Base-by-base conservation (phyloP, 2,888 invertebrate genomes). In the Plagodis pulveraria region DNA sequence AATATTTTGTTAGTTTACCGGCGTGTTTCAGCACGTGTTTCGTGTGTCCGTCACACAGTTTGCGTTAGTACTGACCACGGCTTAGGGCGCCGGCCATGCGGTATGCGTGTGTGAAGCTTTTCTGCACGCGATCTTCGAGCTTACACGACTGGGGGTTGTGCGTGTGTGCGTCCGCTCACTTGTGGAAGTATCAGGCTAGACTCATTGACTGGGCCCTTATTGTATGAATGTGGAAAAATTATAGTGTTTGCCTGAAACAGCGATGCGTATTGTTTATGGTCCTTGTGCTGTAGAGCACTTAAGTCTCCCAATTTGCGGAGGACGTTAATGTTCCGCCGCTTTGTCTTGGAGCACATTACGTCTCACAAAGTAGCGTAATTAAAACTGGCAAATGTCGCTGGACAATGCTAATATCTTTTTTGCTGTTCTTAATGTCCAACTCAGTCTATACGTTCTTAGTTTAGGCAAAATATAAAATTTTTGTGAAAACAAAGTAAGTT, bases 191-290 rank as follows among this genome's bases (percentile, higher is more conserved):
- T 81, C 86, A 85, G 91, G 84, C 92, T 91, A 92, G 92, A 92
- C 92, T 92, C 92, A 92, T 92, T 92, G 92, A 92, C 92, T 91
- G 91, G 88, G 85, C 89, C 91, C 91, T 91, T 90, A 89, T 91
- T 90, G 91, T 92, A 91, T 91, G 90, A 91, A 92, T 91, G 92
- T 92, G 89, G 92, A 92, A 91, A 92, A 92, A 91, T 91, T 91
- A 91, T 91, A 86, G 90, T 87, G 88, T 89, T 90, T 86, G 90
- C 89, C 87, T 90, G 89, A 84, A 88, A 91, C 83, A 78, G 82
- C 81, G 81, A 85, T 83, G 86, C 80, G 83, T 81, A 86, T 91
- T 91, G 91, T 91, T 91, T 90, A 89, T 89, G 83, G 81, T 72
- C 77, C 75, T 78, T 75, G 72, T 77, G 71, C 74, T 77, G 56